Evolutionary conservation across 2,888 invertebrate species (phyloP).

Genomic region (Apodemia zela): DNA sequence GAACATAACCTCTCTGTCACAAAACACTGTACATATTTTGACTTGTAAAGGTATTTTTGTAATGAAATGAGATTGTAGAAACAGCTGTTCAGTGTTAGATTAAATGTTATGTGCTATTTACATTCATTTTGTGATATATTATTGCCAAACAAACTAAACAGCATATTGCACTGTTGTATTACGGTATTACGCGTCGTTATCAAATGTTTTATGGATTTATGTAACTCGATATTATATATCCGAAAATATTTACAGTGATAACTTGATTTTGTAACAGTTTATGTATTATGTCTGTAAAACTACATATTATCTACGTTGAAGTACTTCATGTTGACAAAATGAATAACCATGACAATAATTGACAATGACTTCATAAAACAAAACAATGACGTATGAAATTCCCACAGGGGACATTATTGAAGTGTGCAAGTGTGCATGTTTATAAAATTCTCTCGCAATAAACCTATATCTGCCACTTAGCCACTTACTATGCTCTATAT

Average conservation of each 20-base stretch:
- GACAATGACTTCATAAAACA: constrained; percentile 47
- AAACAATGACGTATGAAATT: constrained; percentile 47
- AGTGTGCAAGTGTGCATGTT: background rate
- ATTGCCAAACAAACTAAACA: background rate
- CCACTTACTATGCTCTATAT: background rate
- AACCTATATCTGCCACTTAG: background rate
- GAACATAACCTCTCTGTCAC: constrained; percentile 76
- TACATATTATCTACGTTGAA: background rate
- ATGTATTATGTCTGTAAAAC: too few species aligned
- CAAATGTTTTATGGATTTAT: background rate
- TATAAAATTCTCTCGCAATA: background rate
- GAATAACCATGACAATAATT: constrained; percentile 72
- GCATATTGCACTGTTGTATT: background rate
- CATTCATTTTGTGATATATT: background rate
- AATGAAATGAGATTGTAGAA: background rate
- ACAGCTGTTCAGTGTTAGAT: background rate
- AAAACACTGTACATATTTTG: constrained; percentile 62
- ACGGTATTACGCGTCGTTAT: constrained; percentile 3
- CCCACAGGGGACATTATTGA: constrained; percentile 53
- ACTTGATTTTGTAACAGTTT: background rate
- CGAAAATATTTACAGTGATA: background rate
- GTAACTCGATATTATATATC: background rate
- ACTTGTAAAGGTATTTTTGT: constrained; percentile 27
- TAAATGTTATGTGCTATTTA: background rate
- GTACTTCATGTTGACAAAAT: constrained; percentile 40